Evolutionary conservation across 2,888 invertebrate species (phyloP), one percentile per base, ranked within the genome.

Genomic region (Oxytorus armatus): DNA sequence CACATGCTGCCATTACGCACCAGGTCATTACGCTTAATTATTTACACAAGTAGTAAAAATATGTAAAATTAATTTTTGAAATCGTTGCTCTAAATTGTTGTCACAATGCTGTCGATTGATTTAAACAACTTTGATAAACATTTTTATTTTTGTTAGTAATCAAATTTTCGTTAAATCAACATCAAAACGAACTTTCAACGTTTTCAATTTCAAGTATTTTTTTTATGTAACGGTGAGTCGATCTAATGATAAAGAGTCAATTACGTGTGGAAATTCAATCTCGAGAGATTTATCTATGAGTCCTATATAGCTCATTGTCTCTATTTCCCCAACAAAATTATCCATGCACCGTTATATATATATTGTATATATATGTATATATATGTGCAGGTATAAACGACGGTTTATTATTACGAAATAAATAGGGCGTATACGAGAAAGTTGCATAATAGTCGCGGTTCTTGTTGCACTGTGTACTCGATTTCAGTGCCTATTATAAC

Each of bases 331-430:
- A 39, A 39, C 36, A 39, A 59, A 21, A 59, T 11, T 39, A 39
- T 59, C 36, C 18, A 11, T 21, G 55, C 29, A 8, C 16, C 29
- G 42, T 18, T 36, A 51, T 68, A 36, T 33, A 47, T 36, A n/a
- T n/a, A n/a, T n/a, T n/a, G n/a, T n/a, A n/a, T 36, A 51, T 68
- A 36, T 33, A 47, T 36, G 11, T 47, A 33, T n/a, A 25, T 33
- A 49, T 33, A 49, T 49, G 18, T 63, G n/a, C 25, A 25, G 39
- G 42, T 21, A 47, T 44, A 44, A 44, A 47, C 25, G 14, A 10
- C 53, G 25, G 53, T 61, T 78, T 73, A 44, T 47, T 36, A 74
- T 79, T 79, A 49, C 49, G 68, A 74, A 74, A 79, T 69, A 69
- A 33, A 21, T 79, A 63, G 69, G 69, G 69, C 69, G 79, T 69